These are phyloP conservation scores for Cydia pomonella DNA, from an alignment of 1,140 invertebrate genomes.

Conservation along the genomic window DNA sequence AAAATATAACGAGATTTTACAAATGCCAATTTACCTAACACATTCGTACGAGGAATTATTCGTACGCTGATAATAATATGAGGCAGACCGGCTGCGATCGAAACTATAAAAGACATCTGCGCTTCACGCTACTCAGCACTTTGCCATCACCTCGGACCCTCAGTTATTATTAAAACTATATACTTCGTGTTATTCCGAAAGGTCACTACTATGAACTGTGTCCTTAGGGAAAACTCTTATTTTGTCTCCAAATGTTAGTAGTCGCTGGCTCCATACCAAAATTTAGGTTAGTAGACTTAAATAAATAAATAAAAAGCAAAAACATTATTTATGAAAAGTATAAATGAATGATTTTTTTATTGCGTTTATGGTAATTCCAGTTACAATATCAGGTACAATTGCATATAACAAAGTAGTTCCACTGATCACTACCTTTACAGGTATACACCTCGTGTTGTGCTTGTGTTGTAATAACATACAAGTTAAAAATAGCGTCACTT, in stretches of 20 bases:
- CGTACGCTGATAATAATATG: slow-evolving; percentile 15
- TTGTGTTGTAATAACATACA: neutral
- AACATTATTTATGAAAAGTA: too few relatives aligned
- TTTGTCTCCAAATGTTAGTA: neutral
- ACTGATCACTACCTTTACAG: too few relatives aligned
- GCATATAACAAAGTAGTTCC: too few relatives aligned
- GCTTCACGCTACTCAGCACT: slow-evolving; percentile 21
- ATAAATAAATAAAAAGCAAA: neutral
- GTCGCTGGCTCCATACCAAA: neutral
- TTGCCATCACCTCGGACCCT: slow-evolving; percentile 19
- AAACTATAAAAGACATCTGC: slow-evolving; percentile 32
- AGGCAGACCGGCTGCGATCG: slow-evolving; percentile 5
- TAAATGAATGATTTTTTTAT: too few relatives aligned
- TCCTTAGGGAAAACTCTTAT: neutral
- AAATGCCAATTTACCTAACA: neutral
- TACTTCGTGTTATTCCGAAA: slow-evolving; percentile 7
- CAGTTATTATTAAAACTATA: slow-evolving; percentile 22
- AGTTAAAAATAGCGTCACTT: neutral
- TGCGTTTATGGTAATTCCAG: too few relatives aligned
- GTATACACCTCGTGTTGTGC: too few relatives aligned
- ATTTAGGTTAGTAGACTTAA: neutral
- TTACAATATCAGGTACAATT: too few relatives aligned
- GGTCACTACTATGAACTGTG: neutral
- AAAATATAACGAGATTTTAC: neutral
- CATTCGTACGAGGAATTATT: slow-evolving; percentile 2